Conservation (phyloP, 2,888 invertebrate species). For the Cantharis rustica region DNA sequence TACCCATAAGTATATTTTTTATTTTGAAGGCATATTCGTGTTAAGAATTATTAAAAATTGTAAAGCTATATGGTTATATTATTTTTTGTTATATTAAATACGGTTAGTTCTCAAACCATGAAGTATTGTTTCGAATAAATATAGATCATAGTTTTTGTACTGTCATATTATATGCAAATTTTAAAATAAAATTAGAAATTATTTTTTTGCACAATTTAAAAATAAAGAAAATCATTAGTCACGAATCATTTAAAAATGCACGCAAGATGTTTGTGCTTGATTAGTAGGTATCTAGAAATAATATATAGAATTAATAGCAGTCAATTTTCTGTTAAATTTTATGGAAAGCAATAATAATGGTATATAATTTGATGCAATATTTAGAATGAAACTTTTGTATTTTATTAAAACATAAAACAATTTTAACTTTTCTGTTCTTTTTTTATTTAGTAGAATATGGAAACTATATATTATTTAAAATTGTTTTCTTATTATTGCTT, state of each 20-base stretch:
- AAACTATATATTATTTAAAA: too few relatives aligned
- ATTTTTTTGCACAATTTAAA: slow-evolving; percentile 12
- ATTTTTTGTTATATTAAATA: slow-evolving; percentile 8
- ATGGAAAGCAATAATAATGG: not conserved
- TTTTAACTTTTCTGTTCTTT: not conserved
- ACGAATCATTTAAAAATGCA: slow-evolving; percentile 9
- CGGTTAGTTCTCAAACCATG: slow-evolving; percentile 5
- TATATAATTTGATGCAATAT: not conserved
- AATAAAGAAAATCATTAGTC: not conserved
- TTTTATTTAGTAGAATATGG: not conserved
- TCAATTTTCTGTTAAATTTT: not conserved
- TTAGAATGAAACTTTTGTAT: not conserved
- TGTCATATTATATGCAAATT: slow-evolving; percentile 40
- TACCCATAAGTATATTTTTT: not conserved
- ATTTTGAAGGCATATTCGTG: slow-evolving; percentile 13
- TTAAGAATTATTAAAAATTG: slow-evolving; percentile 14
- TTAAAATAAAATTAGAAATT: slow-evolving; percentile 6
- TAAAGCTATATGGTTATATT: slow-evolving; percentile 6
- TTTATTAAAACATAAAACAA: not conserved
- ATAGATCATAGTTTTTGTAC: slow-evolving; percentile 39
- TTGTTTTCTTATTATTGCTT: not conserved
- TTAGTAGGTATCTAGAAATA: not conserved
- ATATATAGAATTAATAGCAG: not conserved
- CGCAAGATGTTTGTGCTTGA: not conserved
- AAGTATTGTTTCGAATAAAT: slow-evolving; percentile 35